Evolutionary conservation across 2,113 vertebrate species (phyloP).

Genomic region (Plecotus auritus): DNA sequence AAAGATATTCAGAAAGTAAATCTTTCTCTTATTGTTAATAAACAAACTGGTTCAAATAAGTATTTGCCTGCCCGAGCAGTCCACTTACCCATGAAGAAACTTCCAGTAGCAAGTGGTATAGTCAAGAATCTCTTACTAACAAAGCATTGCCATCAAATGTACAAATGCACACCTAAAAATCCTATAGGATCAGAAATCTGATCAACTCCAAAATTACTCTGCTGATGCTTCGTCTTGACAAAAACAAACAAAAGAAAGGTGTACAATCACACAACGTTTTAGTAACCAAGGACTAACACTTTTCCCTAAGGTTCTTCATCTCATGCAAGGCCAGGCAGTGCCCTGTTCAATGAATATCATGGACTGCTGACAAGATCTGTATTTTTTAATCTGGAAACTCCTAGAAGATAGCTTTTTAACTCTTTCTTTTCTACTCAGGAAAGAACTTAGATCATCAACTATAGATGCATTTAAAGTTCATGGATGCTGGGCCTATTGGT

Average conservation of each 20-base stretch:
- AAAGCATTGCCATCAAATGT: background rate
- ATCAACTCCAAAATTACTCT: slow-evolving; percentile 6
- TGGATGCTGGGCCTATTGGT: background rate
- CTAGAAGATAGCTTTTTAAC: background rate
- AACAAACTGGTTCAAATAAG: background rate
- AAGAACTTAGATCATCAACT: background rate
- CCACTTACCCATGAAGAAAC: background rate
- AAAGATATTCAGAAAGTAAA: slow-evolving; percentile 13
- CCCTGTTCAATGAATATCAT: background rate
- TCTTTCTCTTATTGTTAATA: background rate
- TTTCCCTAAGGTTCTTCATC: background rate
- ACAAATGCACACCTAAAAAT: background rate
- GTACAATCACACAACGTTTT: background rate
- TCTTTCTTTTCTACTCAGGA: background rate
- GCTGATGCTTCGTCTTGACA: background rate
- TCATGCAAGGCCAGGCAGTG: background rate
- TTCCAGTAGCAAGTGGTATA: background rate
- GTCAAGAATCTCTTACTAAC: background rate
- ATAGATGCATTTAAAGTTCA: slow-evolving; percentile 5
- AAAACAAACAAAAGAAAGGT: background rate
- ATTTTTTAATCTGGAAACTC: slow-evolving; percentile 12
- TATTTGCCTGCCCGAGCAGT: background rate
- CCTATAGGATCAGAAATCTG: background rate
- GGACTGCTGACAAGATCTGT: background rate
- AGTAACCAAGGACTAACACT: background rate